Base-by-base conservation (phyloP, 2,888 invertebrate genomes). In the Limnephilus auricula region DNA sequence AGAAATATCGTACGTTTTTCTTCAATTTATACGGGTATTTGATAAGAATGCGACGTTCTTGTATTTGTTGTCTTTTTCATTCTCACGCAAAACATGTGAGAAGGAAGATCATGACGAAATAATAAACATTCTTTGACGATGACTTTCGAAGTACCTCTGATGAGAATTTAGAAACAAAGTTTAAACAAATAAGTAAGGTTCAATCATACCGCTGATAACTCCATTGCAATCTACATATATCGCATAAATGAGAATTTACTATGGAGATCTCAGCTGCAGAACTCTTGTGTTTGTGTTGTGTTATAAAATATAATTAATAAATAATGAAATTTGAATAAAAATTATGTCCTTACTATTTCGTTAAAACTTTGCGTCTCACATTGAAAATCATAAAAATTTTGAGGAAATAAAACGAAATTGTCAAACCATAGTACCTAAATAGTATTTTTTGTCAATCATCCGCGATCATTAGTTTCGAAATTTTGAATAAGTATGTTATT, bases 371-470 rank as follows among this genome's bases (percentile, higher is more conserved):
- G 65, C 6, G 6, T 65, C 65, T 65, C 25, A n/a, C 65, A 65
- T 65, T 25, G 6, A 65, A 65, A 65, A 65, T 65, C 9, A 65
- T 65, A 65, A n/a, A 65, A 65, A 65, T 65, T 65, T 65, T n/a
- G 25, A 65, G 6, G n/a, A 80, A 32, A 32, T 80, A 80, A 80
- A 80, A 80, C 32, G 31, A 32, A 80, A 0, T 25, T 83, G 40
- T 79, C 80, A 89, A 89, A 89, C 89, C 89, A 89, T 89, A 89
- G 89, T 79, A n/a, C 65, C 65, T 34, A 89, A 80, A 34, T 25
- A 6, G 4, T 83, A 83, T 34, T 80, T 40, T 78, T 30, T 12
- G 87, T 88, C 87, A 88, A 88, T 88, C 87, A 88, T 88, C 87
- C 87, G 78, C 87, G 65, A 18, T 18, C 78, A 82, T 32, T 34